Evolutionary conservation across 92 coral and sea anemone species (phyloP).

Genomic region (Porites lobata): DNA sequence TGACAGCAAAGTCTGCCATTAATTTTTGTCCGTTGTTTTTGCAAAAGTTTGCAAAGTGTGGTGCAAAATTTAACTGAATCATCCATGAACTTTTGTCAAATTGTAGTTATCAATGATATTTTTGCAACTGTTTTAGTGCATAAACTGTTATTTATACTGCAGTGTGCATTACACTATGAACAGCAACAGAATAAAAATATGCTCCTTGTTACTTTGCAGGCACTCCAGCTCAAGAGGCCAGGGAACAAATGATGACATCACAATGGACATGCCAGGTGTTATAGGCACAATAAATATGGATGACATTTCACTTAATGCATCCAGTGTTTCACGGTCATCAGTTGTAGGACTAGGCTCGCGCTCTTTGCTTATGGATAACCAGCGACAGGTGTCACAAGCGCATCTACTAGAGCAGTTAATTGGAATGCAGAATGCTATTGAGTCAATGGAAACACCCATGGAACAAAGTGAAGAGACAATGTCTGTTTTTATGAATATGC

Average conservation of each 20-base stretch:
- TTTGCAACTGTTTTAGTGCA: too few species aligned
- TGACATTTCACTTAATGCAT: slow-evolving; percentile 34
- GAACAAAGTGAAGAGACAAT: slow-evolving; percentile 87
- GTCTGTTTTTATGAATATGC: slow-evolving; percentile 89
- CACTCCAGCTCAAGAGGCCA: background rate
- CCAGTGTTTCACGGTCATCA: slow-evolving; percentile 7
- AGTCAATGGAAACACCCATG: slow-evolving; percentile 90
- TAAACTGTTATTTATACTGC: too few species aligned
- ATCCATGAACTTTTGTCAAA: too few species aligned
- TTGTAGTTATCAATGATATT: too few species aligned
- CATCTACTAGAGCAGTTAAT: slow-evolving; percentile 89
- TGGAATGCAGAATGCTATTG: slow-evolving; percentile 95
- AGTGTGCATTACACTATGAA: background rate
- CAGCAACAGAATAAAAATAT: background rate
- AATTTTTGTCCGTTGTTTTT: too few species aligned
- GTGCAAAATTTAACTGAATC: too few species aligned
- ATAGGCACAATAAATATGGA: slow-evolving; percentile 34
- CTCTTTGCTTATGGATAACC: slow-evolving; percentile 20
- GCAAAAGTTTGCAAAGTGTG: too few species aligned
- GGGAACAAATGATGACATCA: slow-evolving; percentile 1
- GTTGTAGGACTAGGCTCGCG: slow-evolving; percentile 5
- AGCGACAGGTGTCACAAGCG: slow-evolving; percentile 72
- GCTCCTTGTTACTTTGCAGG: background rate
- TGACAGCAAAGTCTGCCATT: too few species aligned
- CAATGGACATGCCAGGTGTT: slow-evolving; percentile 9